Evolutionary conservation across 2,797 vertebrate species (phyloP), one percentile per base, ranked within the genome.

Genomic region (Parotocinclus haroldoi): DNA sequence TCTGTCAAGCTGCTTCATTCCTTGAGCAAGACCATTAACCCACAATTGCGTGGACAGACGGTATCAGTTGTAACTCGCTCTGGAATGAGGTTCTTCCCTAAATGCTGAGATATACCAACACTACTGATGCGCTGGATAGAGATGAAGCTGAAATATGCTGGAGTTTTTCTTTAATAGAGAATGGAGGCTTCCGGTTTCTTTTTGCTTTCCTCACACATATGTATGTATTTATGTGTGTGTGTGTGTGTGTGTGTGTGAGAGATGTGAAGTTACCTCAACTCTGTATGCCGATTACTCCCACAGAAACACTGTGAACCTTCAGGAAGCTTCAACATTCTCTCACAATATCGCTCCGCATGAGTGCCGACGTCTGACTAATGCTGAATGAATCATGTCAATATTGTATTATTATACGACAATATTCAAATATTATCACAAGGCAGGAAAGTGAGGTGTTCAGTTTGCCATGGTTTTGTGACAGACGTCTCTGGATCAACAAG

Each of bases 231-330:
- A 61, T 67, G 45, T 68, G 68, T 71, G 65, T 40, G 61, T 48
- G 62, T 68, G 58, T 71, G 59, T 55, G 51, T 67, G 52, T 58
- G 73, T 68, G 66, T 59, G 63, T 68, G 52, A 67, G 68, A 72
- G 54, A 63, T 13, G 68, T 46, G 71, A 79, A 77, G 81, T 79
- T 88, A 84, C 80, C 84, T 89, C 86, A 84, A 57, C 86, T 82
- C 82, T 83, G 80, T 78, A 77, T 76, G 72, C 82, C 83, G 82
- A 82, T 80, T 76, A 68, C 56, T 64, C 72, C 61, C 42, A 59
- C 55, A 56, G 27, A 71, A 64, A 65, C 75, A 77, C 75, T 68
- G 68, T 77, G 72, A 77, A 68, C 50, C 45, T 74, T 77, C 68
- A 77, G 61, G 61, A 68, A 64, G 39, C 46, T 49, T 39, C 64